Conservation (phyloP, 2,797 vertebrate species). For the Rhodeus uyekii region DNA sequence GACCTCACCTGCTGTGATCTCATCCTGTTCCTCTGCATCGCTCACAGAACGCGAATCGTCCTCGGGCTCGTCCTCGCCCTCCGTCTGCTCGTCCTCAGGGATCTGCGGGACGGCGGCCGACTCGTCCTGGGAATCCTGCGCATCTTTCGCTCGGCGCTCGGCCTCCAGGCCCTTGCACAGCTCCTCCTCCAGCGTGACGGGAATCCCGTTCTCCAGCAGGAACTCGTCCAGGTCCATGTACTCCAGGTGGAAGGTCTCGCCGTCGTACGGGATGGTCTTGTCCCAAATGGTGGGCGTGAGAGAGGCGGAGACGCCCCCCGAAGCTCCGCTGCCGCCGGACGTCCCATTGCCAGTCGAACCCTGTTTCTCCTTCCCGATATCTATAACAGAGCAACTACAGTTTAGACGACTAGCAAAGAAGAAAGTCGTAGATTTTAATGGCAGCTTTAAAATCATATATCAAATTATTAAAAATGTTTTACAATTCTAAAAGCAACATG, state of each 20-base stretch:
- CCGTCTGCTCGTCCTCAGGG: background rate
- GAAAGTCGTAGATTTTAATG: background rate
- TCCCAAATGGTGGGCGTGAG: conserved; percentile 97
- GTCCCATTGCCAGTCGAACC: conserved; percentile 68
- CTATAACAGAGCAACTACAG: conserved; percentile 53
- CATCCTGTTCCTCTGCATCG: conserved; percentile 44
- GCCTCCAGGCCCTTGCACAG: conserved; percentile 71
- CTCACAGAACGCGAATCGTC: conserved; percentile 50
- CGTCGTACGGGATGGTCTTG: conserved; percentile 97
- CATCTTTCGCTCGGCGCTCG: conserved; percentile 62
- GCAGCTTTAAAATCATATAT: too few relatives aligned
- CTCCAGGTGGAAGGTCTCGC: conserved; percentile 96
- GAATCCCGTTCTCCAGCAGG: conserved; percentile 95
- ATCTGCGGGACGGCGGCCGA: background rate
- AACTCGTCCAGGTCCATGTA: conserved; percentile 99
- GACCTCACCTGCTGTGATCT: conserved; percentile 62
- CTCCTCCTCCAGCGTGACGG: conserved; percentile 82
- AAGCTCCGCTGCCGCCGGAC: conserved; percentile 57
- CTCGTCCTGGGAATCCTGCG: conserved; percentile 10
- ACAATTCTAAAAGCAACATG: too few relatives aligned
- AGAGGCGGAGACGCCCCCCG: conserved; percentile 88
- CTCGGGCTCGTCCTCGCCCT: background rate
- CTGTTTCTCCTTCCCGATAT: conserved; percentile 79
- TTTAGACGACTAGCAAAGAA: background rate
- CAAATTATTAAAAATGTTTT: too few relatives aligned